Conservation (phyloP, 2,113 vertebrate species). For the Corythoichthys intestinalis region DNA sequence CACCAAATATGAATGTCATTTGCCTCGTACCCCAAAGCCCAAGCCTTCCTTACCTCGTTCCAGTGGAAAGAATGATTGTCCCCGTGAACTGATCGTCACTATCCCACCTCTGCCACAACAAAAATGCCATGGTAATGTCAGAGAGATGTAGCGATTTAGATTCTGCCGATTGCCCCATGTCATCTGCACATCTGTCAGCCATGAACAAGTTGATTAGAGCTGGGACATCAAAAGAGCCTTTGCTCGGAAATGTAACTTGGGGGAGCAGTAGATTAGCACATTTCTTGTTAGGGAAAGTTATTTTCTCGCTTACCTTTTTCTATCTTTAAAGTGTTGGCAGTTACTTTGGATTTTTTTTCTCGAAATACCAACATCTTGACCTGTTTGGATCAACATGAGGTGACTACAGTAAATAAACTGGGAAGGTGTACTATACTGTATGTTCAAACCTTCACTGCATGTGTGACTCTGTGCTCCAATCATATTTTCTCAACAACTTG, state of each 20-base stretch:
- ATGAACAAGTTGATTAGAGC: conserved; percentile 66
- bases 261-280: conserved; percentile 22
- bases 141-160: conserved; percentile 76
- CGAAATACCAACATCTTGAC: conserved; percentile 37
- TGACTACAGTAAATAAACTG: conserved; percentile 28
- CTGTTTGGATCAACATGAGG: conserved; percentile 52
- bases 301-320: conserved; percentile 37
- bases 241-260: conserved; percentile 27
- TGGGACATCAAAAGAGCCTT: conserved; percentile 68
- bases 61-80: conserved; percentile 57
- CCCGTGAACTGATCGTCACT: conserved; percentile 59
- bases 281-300: conserved; percentile 57
- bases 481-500: not conserved
- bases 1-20: conserved; percentile 71
- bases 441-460: not conserved
- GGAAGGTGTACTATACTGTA: conserved; percentile 17
- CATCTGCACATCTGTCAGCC: conserved; percentile 55
- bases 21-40: conserved; percentile 2
- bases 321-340: conserved; percentile 53
- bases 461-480: not conserved
- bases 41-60: not conserved
- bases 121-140: conserved; percentile 82
- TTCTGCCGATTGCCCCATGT: conserved; percentile 67
- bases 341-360: conserved; percentile 22
- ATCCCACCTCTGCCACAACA: conserved; percentile 67